These are phyloP conservation scores for Cacatua alba DNA, from an alignment of 2,113 vertebrate species.

Conservation along the genomic window DNA sequence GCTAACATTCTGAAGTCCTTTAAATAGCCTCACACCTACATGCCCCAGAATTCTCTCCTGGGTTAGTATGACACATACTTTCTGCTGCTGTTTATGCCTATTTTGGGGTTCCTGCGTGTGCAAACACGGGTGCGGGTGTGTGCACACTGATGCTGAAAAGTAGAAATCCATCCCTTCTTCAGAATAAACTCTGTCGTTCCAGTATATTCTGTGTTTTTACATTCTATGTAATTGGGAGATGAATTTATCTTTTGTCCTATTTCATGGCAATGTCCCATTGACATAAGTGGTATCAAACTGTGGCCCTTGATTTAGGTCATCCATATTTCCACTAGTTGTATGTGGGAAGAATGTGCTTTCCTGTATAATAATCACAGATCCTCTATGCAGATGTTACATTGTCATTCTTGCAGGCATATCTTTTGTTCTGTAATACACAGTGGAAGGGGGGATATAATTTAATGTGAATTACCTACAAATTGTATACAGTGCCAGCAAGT, in stretches of 20 bases:
- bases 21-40: constrained; percentile 42
- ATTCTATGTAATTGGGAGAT: not conserved
- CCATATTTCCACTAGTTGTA: not conserved
- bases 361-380: not conserved
- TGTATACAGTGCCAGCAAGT: not conserved
- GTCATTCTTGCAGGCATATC: not conserved
- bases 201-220: not conserved
- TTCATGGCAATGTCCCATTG: not conserved
- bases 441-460: constrained; percentile 28
- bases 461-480: constrained; percentile 56
- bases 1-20: not conserved
- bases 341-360: not conserved
- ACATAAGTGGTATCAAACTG: not conserved
- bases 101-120: not conserved
- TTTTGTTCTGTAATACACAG: constrained; percentile 3
- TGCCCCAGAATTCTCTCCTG: constrained; percentile 34
- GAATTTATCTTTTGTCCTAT: not conserved
- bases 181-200: not conserved
- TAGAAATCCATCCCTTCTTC: not conserved
- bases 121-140: not conserved
- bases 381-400: not conserved
- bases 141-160: not conserved
- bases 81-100: not conserved
- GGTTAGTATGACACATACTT: not conserved
- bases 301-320: not conserved